Evolutionary conservation across 2,888 invertebrate species (phyloP).

Genomic region (Chrysodeixis includens): DNA sequence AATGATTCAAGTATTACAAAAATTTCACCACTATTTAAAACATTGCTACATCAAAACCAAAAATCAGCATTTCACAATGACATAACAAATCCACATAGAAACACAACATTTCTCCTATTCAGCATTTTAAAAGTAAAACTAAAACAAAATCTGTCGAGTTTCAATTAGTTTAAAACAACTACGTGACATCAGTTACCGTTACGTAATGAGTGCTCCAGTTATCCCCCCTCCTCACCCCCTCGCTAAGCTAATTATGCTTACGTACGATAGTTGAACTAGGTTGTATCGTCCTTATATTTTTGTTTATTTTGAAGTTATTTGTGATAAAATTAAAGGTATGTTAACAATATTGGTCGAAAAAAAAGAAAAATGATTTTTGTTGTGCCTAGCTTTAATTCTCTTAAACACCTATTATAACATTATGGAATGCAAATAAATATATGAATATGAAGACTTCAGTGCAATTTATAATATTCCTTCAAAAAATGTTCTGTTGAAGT

Average conservation of each 20-base stretch:
- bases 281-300: background rate
- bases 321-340: background rate
- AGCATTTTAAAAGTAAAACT: background rate
- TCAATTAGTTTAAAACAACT: background rate
- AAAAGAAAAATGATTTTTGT: no score
- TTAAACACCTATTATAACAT: no score
- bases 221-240: background rate
- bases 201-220: slow-evolving; percentile 1
- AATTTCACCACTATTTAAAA: no score
- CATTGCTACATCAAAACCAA: no score
- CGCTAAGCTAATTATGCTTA: slow-evolving; percentile 1
- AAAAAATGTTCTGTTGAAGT: no score
- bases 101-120: background rate
- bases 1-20: no score
- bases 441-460: no score
- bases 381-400: no score
- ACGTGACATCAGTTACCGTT: background rate
- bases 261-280: background rate
- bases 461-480: no score
- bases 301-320: background rate
- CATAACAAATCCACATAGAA: background rate
- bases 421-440: no score
- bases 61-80: background rate
- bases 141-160: background rate
- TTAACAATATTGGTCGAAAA: no score